Evolutionary conservation across 2,888 invertebrate species (phyloP).

Genomic region (Archips crataeganus): DNA sequence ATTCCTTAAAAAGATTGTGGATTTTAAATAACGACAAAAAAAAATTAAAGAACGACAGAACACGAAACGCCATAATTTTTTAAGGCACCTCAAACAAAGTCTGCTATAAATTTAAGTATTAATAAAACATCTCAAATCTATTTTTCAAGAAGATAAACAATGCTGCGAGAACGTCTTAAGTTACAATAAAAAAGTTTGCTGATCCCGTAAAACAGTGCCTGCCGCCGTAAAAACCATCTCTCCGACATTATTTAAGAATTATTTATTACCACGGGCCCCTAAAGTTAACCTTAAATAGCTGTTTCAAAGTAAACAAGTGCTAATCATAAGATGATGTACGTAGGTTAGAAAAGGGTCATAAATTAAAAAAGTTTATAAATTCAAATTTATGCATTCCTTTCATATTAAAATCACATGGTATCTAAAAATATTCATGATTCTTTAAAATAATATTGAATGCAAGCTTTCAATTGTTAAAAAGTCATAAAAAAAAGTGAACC

Average conservation of each 20-base stretch:
- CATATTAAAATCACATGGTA: neutral
- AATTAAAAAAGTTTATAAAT: constrained; percentile 38
- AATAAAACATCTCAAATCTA: constrained; percentile 32
- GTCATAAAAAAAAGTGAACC: too few species aligned
- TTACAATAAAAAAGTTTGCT: constrained; percentile 36
- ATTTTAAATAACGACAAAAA: neutral
- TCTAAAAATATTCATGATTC: too few species aligned
- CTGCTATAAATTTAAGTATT: constrained; percentile 32
- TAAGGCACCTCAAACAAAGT: neutral
- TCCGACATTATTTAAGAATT: constrained; percentile 33
- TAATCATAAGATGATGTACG: constrained; percentile 43
- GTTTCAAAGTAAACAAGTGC: constrained; percentile 43
- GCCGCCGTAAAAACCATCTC: constrained; percentile 33
- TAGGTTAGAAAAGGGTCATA: constrained; percentile 18
- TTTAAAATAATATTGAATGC: too few species aligned
- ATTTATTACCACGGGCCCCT: constrained; percentile 30
- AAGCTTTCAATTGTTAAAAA: too few species aligned
- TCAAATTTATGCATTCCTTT: constrained; percentile 4
- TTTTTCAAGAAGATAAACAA: constrained; percentile 24
- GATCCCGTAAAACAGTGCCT: constrained; percentile 36
- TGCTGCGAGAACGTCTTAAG: constrained; percentile 29
- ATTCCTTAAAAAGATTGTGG: neutral
- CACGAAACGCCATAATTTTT: constrained; percentile 2
- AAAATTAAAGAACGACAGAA: neutral
- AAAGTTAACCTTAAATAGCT: constrained; percentile 43